Evolutionary conservation across 2,797 vertebrate species (phyloP), one percentile per base, ranked within the genome.

Genomic region (Danio choprae): DNA sequence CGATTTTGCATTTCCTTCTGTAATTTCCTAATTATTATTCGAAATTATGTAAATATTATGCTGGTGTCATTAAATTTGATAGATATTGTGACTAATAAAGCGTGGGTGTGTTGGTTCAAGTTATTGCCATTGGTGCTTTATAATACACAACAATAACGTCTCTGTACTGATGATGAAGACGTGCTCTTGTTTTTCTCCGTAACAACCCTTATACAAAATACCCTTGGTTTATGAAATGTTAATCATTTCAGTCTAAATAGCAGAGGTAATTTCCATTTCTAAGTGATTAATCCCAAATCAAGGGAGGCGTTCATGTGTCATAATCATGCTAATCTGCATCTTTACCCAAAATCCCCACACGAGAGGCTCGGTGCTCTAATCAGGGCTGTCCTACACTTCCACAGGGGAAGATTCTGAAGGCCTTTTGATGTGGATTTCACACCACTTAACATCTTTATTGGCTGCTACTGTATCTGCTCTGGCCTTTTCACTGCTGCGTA

Each of bases 281-380:
- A 75, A 82, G 80, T 82, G 60, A 74, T 83, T 81, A 81, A 79
- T 81, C 70, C 10, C 6, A 38, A 80, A 82, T 78, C 43, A 56
- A 80, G 80, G 60, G 40, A 80, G 59, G 48, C 20, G 18, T 62
- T 81, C 41, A 38, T 80, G 72, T 71, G 65, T 78, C 36, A 73
- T 84, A 81, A 86, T 86, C 77, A 75, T 36, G 44, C 74, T 85
- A 81, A 84, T 85, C 80, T 82, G 68, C 77, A 74, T 84, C 71
- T 73, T 82, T 79, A 81, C 73, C 46, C 60, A 40, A 73, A 84
- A 38, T 59, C 75, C 82, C 56, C 43, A 8, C 40, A 78, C 22
- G 67, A 55, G 65, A 67, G 43, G 18, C 77, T 48, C 16, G 12
- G 22, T 64, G 20, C 60, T 77, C 41, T 51, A 74, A 83, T 77